These are phyloP conservation scores for Mesoclemmys tuberculata DNA, from an alignment of 2,113 vertebrate species.

Conservation along the genomic window DNA sequence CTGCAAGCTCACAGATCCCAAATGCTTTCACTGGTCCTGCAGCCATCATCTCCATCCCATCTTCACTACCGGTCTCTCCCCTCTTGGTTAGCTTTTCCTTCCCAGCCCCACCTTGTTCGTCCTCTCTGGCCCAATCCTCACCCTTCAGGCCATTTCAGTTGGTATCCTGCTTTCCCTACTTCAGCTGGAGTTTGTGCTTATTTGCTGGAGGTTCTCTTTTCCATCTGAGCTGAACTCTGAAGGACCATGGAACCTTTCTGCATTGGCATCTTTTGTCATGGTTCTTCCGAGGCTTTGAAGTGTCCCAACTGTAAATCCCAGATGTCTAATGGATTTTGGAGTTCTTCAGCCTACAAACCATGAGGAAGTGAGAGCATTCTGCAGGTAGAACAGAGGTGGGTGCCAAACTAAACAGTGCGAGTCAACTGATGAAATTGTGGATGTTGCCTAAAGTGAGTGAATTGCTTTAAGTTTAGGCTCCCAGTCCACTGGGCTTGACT, in stretches of 20 bases:
- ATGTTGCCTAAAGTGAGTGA: neutral
- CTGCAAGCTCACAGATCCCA: neutral
- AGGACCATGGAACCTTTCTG: neutral
- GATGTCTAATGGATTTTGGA: neutral
- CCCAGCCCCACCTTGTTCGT: neutral
- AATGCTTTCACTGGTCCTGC: neutral
- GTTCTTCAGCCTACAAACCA: rapidly evolving
- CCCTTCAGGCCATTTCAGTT: neutral
- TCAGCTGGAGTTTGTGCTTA: neutral
- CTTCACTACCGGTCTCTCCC: neutral
- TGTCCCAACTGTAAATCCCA: neutral
- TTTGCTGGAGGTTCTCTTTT: neutral
- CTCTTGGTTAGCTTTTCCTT: neutral
- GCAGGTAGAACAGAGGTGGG: neutral
- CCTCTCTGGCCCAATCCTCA: neutral
- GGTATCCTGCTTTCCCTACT: neutral
- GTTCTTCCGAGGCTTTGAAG: neutral
- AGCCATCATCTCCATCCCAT: neutral
- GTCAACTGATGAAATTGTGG: neutral
- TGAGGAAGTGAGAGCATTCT: rapidly evolving
- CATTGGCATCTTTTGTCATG: neutral
- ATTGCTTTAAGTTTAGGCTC: neutral
- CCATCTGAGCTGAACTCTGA: neutral
- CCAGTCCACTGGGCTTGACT: neutral
- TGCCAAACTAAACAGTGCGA: neutral